Conservation (phyloP, 1,140 invertebrate species). For the Gonioctena quinquepunctata region DNA sequence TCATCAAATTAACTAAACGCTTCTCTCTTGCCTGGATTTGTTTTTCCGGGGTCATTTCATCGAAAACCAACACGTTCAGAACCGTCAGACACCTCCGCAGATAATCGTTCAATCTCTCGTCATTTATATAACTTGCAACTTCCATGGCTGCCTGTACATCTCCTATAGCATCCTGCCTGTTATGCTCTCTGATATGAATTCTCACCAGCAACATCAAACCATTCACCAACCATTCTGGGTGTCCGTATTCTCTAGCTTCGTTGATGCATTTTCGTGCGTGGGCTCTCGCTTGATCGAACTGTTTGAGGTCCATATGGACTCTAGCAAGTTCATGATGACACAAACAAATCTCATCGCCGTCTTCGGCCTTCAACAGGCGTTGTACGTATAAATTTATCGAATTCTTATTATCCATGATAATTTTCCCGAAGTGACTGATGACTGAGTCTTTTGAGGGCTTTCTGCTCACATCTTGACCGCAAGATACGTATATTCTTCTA, state of each 20-base stretch:
- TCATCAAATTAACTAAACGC: constrained; percentile 46
- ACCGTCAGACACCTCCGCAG: constrained; percentile 35
- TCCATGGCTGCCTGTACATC: constrained; percentile 16
- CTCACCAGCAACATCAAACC: constrained; percentile 58
- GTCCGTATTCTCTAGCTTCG: constrained; percentile 55
- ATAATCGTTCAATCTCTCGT: constrained; percentile 24
- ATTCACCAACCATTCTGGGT: constrained; percentile 58
- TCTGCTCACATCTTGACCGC: constrained; percentile 42
- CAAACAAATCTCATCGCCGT: constrained; percentile 53
- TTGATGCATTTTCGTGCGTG: constrained; percentile 60
- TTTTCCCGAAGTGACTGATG: constrained; percentile 40
- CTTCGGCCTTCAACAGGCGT: constrained; percentile 39
- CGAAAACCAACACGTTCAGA: constrained; percentile 41
- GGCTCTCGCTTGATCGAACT: constrained; percentile 59
- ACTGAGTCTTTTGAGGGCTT: constrained; percentile 49
- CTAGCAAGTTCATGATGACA: constrained; percentile 60
- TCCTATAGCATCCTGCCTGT: constrained; percentile 53
- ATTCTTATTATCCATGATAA: constrained; percentile 46
- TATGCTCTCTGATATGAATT: constrained; percentile 59
- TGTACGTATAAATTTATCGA: constrained; percentile 37
- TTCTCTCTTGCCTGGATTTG: constrained; percentile 48
- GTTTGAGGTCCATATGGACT: constrained; percentile 57
- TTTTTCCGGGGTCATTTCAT: constrained; percentile 40
- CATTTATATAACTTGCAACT: constrained; percentile 21
- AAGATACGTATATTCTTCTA: constrained; percentile 41